Evolutionary conservation across 2,888 invertebrate genomes (phyloP), one percentile per base, ranked within the genome.

Genomic region (Lithophane ornitopus): DNA sequence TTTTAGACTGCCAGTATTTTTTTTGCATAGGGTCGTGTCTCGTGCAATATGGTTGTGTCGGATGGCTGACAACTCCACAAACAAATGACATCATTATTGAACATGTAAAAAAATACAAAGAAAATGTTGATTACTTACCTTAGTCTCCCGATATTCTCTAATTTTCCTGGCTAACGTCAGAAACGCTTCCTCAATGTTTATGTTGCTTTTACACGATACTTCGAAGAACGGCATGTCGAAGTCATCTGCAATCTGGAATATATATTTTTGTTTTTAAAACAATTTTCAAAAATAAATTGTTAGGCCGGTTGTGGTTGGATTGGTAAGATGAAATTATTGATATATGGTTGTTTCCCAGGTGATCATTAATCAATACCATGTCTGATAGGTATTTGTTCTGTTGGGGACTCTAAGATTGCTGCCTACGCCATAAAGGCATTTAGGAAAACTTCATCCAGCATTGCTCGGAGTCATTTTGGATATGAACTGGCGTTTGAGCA

Each of bases 221-320:
- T 98, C 98, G 92, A 98, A 98, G 93, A 98, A 98, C 52, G 98
- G 98, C 97, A 98, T 98, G 88, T 98, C 98, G 90, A 98, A 98
- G 92, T 98, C 98, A 90, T 98, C 98, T 0, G 98, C 98, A 94
- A 98, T 98, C 98, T 98, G 94, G 96, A 97, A 72, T 66, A 3
- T 28, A 41, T 41, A 16, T 62, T 16, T 70, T 67, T 70, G 14
- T 16, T 41, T n/a, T 41, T 16, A 41, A 70, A 70, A 16, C 8
- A 12, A 8, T 59, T 39, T 34, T 22, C 26, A 16, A 28, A 26
- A 26, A 46, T 26, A 46, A 26, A 22, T 44, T 22, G 9, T 14
- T 28, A 4, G 22, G 28, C 22, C 8, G 0, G 44, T 26, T 28
- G 16, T 28, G 41, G 1, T 49, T 41, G 12, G 16, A 1, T 39